These are phyloP conservation scores for Melanostoma mellinum DNA, from an alignment of 2,888 invertebrate genomes.

Conservation along the genomic window DNA sequence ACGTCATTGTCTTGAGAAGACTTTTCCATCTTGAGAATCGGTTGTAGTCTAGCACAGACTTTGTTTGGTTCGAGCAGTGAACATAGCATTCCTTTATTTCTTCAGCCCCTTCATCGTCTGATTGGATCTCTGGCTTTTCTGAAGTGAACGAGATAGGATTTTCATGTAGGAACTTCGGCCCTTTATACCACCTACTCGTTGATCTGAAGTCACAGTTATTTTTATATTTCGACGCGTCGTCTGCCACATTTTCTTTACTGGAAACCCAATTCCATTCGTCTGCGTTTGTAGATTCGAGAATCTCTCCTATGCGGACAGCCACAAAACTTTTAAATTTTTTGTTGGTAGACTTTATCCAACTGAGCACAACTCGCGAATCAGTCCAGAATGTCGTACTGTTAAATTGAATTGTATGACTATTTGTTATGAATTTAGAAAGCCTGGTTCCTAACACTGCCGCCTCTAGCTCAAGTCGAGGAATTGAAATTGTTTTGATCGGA, in stretches of 20 bases:
- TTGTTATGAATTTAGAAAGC: constrained; percentile 6
- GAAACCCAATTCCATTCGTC: constrained; percentile 1
- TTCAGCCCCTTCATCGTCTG: neutral
- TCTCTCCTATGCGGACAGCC: constrained; percentile 16
- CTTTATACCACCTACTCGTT: neutral
- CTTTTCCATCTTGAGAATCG: constrained; percentile 21
- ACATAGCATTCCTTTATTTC: neutral
- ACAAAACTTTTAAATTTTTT: constrained; percentile 25
- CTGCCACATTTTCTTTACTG: constrained; percentile 10
- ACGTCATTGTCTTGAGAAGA: neutral
- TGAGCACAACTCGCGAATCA: constrained; percentile 22
- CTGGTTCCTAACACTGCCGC: constrained; percentile 26
- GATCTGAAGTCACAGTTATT: neutral
- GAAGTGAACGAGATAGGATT: too few species aligned
- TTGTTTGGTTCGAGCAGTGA: neutral
- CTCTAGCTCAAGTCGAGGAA: constrained; percentile 1
- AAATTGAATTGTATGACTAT: constrained; percentile 5
- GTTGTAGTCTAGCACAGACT: neutral
- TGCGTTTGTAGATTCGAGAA: constrained; percentile 12
- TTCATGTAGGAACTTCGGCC: neutral
- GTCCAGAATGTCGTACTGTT: constrained; percentile 1
- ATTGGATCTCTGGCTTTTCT: too few species aligned
- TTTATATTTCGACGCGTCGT: constrained; percentile 14
- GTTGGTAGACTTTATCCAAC: constrained; percentile 9
- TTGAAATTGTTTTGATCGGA: constrained; percentile 11